Conservation (phyloP, 2,113 vertebrate genomes). For the Connochaetes taurinus region DNA sequence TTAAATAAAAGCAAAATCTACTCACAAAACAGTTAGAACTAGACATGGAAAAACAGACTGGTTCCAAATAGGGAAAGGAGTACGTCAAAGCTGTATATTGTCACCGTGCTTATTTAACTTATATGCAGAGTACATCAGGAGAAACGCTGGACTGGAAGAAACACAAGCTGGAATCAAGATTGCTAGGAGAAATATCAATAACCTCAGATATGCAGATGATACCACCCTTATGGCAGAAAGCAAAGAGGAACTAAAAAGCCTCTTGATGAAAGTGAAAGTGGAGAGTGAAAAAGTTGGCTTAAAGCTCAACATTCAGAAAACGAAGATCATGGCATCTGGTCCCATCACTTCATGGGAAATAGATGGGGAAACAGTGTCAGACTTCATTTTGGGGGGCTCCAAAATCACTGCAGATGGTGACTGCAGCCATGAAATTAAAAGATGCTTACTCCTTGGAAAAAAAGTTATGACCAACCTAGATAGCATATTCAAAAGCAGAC, state of each 20-base stretch:
- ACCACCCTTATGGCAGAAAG: neutral
- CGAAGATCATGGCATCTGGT: neutral
- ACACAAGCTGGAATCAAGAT: neutral
- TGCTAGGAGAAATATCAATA: neutral
- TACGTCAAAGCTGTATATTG: neutral
- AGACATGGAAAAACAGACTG: neutral
- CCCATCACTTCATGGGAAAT: neutral
- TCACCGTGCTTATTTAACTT: neutral
- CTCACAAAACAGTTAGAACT: neutral
- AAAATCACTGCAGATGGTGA: neutral
- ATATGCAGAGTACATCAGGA: neutral
- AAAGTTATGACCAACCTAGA: neutral
- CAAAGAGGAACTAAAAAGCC: neutral
- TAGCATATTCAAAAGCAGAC: neutral
- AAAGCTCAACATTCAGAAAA: neutral
- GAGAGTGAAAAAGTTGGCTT: neutral
- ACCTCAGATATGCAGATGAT: neutral
- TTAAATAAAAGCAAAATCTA: neutral
- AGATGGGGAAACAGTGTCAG: neutral
- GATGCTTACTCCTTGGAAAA: neutral
- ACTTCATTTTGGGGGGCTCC: accelerated
- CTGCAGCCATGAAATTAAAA: neutral
- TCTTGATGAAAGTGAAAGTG: neutral
- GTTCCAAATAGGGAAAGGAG: neutral
- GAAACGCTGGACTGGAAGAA: neutral